Evolutionary conservation across 2,113 vertebrate genomes (phyloP), one percentile per base, ranked within the genome.

Genomic region (Porphyrio hochstetteri): DNA sequence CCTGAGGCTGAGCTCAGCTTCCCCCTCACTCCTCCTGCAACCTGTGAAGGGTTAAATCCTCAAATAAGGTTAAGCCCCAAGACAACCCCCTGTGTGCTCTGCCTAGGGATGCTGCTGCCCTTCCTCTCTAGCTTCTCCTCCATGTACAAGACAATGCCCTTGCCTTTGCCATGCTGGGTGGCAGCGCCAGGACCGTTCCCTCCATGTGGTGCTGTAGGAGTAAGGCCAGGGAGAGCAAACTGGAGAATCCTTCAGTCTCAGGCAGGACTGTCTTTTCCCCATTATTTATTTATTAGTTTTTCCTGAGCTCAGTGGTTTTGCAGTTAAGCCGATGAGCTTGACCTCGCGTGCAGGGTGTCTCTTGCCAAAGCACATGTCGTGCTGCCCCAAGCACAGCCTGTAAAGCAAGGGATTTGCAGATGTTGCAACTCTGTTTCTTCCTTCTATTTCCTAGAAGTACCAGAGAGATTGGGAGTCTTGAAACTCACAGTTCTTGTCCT

Each of bases 301-400:
- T 75, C 88, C 77, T 76, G 81, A 95, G 96, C 86, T 94, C 53
- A n/a, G 93, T 94, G 90, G 77, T 92, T 95, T 95, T 95, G 71
- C 80, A 95, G 92, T 57, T 90, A 78, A 95, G 86, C 77, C 69
- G 48, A 11, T 81, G 84, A 79, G 72, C 65, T 53, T 92, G 92
- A 96, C 90, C 93, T 93, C 2, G n/a, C 74, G 64, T 79, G 93
- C 95, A 89, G 87, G 9, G 83, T 12, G 61, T 11, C 31, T 92
- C 88, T 94, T 96, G 96, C 96, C 95, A 96, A 97, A 96, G 96
- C 96, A 97, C 95, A 92, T 57, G 92, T 94, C 79, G 86, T 95
- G 92, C 94, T 94, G 90, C 96, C 94, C 94, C 76, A 36, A 90
- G 95, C 95, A 88, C 91, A 7, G 86, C 28, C 93, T 88, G 55